A percentile compares a stretch with the other conserved stretches of the same genome.
Evolutionary conservation across 2,113 vertebrate genomes (phyloP).

Genomic region (Haemorhous mexicanus): DNA sequence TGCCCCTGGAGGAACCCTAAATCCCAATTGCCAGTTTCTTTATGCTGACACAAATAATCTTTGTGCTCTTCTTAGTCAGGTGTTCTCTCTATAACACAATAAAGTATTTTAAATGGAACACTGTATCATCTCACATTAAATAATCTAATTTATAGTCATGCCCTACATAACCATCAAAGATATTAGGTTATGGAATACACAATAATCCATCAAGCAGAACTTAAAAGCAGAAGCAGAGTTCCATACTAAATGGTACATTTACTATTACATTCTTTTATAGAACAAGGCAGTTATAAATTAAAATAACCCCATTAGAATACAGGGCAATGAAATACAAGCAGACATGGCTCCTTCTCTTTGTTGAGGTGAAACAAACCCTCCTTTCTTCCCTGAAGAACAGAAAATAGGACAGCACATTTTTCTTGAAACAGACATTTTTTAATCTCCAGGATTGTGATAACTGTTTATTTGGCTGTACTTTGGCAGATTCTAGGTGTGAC

Average conservation of each 20-base stretch:
- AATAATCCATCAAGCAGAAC: conserved; percentile 52
- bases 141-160: conserved; percentile 60
- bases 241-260: conserved; percentile 33
- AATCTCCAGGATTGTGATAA: neutral
- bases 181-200: conserved; percentile 60
- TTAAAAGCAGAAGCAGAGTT: conserved; percentile 49
- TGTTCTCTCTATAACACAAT: conserved; percentile 2
- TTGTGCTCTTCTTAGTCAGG: neutral
- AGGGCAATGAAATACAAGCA: neutral
- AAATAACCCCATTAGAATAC: conserved; percentile 37
- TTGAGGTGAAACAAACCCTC: neutral
- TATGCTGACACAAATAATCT: neutral
- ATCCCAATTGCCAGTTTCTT: neutral
- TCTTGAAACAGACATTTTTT: neutral
- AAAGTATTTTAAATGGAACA: conserved; percentile 38
- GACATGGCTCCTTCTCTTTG: neutral
- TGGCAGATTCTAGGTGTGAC: neutral
- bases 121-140: conserved; percentile 23
- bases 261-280: conserved; percentile 30
- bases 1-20: neutral
- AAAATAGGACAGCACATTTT: neutral
- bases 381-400: neutral
- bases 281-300: conserved; percentile 52
- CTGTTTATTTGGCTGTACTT: conserved; percentile 2
- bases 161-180: conserved; percentile 11